phyloP scores from a whole-genome alignment of 2,888 invertebrate species.

The Apodemia mormo region DNA sequence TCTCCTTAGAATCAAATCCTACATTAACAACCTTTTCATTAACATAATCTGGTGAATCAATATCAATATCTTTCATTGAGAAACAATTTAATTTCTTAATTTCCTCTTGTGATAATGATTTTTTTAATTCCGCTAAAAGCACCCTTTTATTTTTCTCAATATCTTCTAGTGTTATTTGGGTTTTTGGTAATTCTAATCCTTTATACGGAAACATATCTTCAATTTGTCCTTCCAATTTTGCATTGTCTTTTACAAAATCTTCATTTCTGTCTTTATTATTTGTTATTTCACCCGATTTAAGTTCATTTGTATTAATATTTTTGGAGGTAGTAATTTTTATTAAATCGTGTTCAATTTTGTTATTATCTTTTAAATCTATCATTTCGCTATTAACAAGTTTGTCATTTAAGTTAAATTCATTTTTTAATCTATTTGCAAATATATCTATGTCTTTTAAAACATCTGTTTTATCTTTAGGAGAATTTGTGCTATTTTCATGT shows the following conservation, averaged over 20 bases:
- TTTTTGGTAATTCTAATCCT: conserved; percentile 45
- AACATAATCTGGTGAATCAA: conserved; percentile 57
- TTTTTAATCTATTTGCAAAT: not conserved
- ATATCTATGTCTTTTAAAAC: not conserved
- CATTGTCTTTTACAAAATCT: conserved; percentile 28
- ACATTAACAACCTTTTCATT: conserved; percentile 64
- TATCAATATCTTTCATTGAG: conserved; percentile 72
- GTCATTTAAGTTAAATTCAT: not conserved
- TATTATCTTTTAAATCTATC: not conserved
- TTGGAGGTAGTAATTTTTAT: not conserved
- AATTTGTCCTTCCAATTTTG: conserved; percentile 32
- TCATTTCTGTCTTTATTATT: not conserved
- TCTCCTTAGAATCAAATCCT: conserved; percentile 61
- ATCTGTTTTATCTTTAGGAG: not conserved
- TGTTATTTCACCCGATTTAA: conserved; percentile 19
- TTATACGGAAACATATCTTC: conserved; percentile 61
- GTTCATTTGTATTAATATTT: conserved; percentile 17
- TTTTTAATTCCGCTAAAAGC: conserved; percentile 53
- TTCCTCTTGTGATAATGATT: conserved; percentile 46
- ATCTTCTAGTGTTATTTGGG: conserved; percentile 57
- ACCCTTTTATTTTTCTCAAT: conserved; percentile 67
- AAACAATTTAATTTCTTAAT: conserved; percentile 64
- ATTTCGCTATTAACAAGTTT: conserved; percentile 10
- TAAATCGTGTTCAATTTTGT: not conserved
- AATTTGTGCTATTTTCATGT: not conserved